These are phyloP conservation scores for Alligator sinensis DNA, from an alignment of 2,113 vertebrate species.

Conservation along the genomic window DNA sequence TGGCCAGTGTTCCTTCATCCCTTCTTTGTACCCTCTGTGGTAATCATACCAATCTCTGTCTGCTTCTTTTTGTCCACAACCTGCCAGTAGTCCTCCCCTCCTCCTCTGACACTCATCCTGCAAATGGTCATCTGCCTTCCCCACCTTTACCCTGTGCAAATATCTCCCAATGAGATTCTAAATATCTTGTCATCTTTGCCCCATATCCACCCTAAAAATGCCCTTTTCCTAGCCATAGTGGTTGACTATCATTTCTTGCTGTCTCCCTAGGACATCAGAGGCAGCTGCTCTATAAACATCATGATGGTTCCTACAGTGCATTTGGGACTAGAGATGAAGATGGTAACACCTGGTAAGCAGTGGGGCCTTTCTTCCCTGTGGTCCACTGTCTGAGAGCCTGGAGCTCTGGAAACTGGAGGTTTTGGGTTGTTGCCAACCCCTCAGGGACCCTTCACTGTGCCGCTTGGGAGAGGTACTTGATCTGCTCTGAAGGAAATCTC, in stretches of 20 bases:
- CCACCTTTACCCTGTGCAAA: background rate
- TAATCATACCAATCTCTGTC: too few species aligned
- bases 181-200: background rate
- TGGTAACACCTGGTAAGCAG: slow-evolving; percentile 90
- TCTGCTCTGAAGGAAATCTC: background rate
- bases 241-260: background rate
- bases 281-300: slow-evolving; percentile 86
- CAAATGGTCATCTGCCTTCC: background rate
- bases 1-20: too few species aligned
- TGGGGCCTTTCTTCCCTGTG: background rate
- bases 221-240: background rate
- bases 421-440: background rate
- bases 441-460: background rate
- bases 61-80: background rate
- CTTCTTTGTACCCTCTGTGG: too few species aligned
- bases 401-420: background rate
- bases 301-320: slow-evolving; percentile 89
- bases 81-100: background rate
- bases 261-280: slow-evolving; percentile 86
- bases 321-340: slow-evolving; percentile 83
- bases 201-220: background rate
- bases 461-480: background rate
- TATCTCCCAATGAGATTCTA: background rate
- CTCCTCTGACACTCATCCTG: background rate
- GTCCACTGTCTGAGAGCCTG: background rate